phyloP scores from a whole-genome alignment of 2,797 vertebrate genomes.

The Acipenser oxyrinchus region DNA sequence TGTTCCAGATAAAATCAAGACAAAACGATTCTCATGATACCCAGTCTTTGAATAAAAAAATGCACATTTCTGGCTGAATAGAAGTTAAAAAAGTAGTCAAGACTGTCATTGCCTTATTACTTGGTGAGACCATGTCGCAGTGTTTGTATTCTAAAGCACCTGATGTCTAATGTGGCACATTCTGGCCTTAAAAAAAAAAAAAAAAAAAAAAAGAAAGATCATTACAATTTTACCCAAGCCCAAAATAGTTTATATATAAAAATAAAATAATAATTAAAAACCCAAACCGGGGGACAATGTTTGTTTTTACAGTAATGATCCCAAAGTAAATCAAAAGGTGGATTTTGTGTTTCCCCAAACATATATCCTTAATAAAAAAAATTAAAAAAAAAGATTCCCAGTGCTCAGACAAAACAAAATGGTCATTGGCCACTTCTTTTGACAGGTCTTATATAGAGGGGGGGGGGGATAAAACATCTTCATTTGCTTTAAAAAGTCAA shows the following conservation, averaged over 20 bases:
- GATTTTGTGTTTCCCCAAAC: background rate
- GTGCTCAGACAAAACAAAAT: constrained; percentile 70
- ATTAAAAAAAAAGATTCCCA: constrained; percentile 70
- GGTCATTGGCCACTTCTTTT: constrained; percentile 44
- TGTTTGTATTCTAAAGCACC: constrained; percentile 24
- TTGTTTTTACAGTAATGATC: constrained; percentile 43
- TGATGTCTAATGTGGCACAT: constrained; percentile 30
- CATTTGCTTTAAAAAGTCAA: constrained; percentile 56
- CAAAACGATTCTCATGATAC: constrained; percentile 33
- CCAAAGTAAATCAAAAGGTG: constrained; percentile 1
- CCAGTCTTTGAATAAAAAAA: constrained; percentile 18
- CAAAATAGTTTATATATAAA: constrained; percentile 20
- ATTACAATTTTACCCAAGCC: constrained; percentile 29
- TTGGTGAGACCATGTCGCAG: constrained; percentile 31
- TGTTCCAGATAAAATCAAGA: constrained; percentile 24
- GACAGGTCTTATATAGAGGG: too few relatives aligned
- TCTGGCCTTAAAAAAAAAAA: constrained; percentile 8
- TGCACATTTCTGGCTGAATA: constrained; percentile 26
- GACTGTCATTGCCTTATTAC: constrained; percentile 45
- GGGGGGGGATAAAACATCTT: constrained; percentile 47
- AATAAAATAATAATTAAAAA: background rate
- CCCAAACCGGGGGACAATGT: constrained; percentile 18
- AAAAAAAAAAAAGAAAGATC: constrained; percentile 17
- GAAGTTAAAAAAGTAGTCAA: constrained; percentile 30
- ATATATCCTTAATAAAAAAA: constrained; percentile 26